Evolutionary conservation across 2,888 invertebrate genomes (phyloP).

Genomic region (Thyatira batis): DNA sequence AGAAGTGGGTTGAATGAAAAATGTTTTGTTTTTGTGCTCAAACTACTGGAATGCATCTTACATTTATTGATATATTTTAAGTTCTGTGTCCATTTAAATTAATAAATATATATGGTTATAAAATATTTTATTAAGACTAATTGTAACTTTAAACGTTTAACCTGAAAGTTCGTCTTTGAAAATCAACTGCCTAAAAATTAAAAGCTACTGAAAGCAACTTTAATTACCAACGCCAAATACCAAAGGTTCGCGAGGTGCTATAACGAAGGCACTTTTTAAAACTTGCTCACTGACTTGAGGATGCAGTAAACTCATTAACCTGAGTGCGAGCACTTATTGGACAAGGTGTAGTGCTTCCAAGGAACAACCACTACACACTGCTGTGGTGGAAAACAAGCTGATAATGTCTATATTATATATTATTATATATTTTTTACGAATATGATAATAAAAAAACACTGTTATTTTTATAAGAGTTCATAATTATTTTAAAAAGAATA

Average conservation of each 20-base stretch:
- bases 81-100: too few species aligned
- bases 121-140: too few species aligned
- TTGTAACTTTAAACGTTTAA: too few species aligned
- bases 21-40: conserved; percentile 63
- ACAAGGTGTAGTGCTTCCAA: conserved; percentile 38
- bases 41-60: conserved; percentile 37
- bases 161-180: too few species aligned
- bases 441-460: too few species aligned
- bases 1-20: conserved; percentile 67
- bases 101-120: too few species aligned
- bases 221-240: conserved; percentile 60
- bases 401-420: too few species aligned
- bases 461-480: too few species aligned
- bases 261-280: conserved; percentile 69
- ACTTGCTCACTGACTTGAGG: conserved; percentile 49
- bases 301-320: conserved; percentile 76
- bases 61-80: too few species aligned
- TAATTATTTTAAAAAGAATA: too few species aligned
- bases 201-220: conserved; percentile 43
- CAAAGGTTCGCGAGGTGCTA: conserved; percentile 52
- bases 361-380: conserved; percentile 10
- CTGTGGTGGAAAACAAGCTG: not conserved
- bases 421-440: too few species aligned
- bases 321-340: conserved; percentile 71
- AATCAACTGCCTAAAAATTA: conserved; percentile 30